Conservation (phyloP, 2,113 vertebrate species). For the Myanophis thanlyinensis region DNA sequence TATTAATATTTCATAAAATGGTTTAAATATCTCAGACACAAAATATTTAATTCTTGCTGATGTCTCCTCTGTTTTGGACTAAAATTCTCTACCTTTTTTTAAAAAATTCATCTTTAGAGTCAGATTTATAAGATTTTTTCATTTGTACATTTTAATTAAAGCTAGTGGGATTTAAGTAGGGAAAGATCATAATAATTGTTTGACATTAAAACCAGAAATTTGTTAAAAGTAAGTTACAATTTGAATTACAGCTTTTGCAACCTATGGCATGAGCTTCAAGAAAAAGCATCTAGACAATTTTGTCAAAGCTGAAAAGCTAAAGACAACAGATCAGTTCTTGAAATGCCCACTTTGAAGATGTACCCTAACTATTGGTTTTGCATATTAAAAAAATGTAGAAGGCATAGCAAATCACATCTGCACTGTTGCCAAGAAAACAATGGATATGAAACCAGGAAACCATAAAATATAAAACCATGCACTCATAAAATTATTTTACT, state of each 20-base stretch:
- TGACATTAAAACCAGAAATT: neutral
- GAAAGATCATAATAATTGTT: slow-evolving; percentile 1
- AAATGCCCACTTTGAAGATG: neutral
- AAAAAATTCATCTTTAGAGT: neutral
- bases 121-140: neutral
- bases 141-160: neutral
- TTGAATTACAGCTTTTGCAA: neutral
- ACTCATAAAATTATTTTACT: neutral
- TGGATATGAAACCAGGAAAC: neutral
- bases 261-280: neutral
- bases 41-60: neutral
- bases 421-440: neutral
- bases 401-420: neutral
- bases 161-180: neutral
- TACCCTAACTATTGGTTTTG: neutral
- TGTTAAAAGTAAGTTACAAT: neutral
- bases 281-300: neutral
- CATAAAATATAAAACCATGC: neutral
- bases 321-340: neutral
- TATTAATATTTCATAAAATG: neutral
- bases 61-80: slow-evolving; percentile 17
- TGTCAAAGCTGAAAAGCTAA: neutral
- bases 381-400: neutral
- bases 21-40: slow-evolving; percentile 16
- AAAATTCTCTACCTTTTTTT: slow-evolving; percentile 1